A percentile compares a stretch with the other conserved stretches of the same genome.
These are phyloP conservation scores for Xestia xanthographa DNA, from an alignment of 2,888 invertebrate genomes.

Conservation along the genomic window DNA sequence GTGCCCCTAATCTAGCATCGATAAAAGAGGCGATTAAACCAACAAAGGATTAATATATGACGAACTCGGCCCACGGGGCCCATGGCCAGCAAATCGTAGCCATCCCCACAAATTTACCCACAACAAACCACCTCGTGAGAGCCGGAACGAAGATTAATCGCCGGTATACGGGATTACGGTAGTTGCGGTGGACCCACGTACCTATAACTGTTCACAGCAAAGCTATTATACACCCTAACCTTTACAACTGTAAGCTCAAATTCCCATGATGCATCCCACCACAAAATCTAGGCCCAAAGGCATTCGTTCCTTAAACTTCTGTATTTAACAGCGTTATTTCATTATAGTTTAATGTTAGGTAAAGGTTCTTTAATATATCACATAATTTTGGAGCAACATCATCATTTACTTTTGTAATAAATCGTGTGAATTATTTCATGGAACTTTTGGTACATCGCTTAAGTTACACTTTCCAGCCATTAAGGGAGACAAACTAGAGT, in stretches of 20 bases:
- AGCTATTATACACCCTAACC: slow-evolving; percentile 64
- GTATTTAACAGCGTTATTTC: slow-evolving; percentile 78
- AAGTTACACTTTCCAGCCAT: slow-evolving; percentile 32
- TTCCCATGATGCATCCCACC: slow-evolving; percentile 54
- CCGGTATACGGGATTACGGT: slow-evolving; percentile 83
- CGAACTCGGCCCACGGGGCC: slow-evolving; percentile 83
- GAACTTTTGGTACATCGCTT: slow-evolving; percentile 39
- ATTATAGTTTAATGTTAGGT: slow-evolving; percentile 76
- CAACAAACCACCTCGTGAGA: slow-evolving; percentile 87
- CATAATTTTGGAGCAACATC: slow-evolving; percentile 58
- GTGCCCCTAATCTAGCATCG: slow-evolving; percentile 74
- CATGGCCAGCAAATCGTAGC: slow-evolving; percentile 84
- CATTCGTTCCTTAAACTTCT: slow-evolving; percentile 76
- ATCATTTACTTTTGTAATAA: slow-evolving; percentile 59
- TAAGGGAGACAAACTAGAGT: slow-evolving; percentile 36
- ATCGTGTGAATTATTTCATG: slow-evolving; percentile 54
- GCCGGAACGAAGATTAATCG: slow-evolving; percentile 87
- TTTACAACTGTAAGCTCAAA: slow-evolving; percentile 70
- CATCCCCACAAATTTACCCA: slow-evolving; percentile 87
- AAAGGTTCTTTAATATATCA: slow-evolving; percentile 70
- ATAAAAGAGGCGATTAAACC: slow-evolving; percentile 85
- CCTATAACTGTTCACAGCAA: slow-evolving; percentile 70
- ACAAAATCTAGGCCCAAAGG: slow-evolving; percentile 72
- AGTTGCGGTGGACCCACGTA: slow-evolving; percentile 77
- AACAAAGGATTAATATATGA: slow-evolving; percentile 87